Conservation (phyloP, 2,113 vertebrate genomes). For the Semicossyphus pulcher region DNA sequence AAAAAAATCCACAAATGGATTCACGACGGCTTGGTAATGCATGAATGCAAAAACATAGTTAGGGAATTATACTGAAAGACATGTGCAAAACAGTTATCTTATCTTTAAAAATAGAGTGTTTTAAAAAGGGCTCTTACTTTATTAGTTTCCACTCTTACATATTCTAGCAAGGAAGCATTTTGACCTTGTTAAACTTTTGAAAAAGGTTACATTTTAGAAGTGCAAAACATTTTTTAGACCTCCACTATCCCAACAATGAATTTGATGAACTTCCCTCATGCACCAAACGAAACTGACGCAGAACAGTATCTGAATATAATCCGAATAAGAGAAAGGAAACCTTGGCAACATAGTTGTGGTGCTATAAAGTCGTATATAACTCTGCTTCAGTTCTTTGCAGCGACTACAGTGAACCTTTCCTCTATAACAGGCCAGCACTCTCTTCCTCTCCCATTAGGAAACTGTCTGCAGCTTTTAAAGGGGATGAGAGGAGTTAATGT, state of each 20-base stretch:
- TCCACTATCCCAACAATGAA: background rate
- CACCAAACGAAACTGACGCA: too few relatives aligned
- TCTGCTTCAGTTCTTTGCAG: background rate
- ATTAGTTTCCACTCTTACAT: background rate
- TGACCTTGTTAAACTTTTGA: too few relatives aligned
- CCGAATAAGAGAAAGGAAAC: background rate
- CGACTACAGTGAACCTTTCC: background rate
- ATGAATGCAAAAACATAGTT: background rate
- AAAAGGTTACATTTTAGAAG: background rate
- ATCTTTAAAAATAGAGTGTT: too few relatives aligned
- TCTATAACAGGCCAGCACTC: background rate
- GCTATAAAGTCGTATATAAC: background rate
- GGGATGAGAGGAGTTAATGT: conserved; percentile 43
- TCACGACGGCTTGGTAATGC: too few relatives aligned
- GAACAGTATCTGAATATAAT: background rate
- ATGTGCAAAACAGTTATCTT: background rate
- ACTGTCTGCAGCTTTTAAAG: conserved; percentile 46
- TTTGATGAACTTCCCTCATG: background rate
- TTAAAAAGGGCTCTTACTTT: too few relatives aligned
- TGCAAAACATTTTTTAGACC: too few relatives aligned
- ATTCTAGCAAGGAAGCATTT: background rate
- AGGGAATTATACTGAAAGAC: background rate
- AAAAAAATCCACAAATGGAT: background rate
- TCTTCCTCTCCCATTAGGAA: conserved; percentile 32
- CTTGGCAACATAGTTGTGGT: background rate